phyloP scores from a whole-genome alignment of 2,888 invertebrate species.

The Aphidius colemani region DNA sequence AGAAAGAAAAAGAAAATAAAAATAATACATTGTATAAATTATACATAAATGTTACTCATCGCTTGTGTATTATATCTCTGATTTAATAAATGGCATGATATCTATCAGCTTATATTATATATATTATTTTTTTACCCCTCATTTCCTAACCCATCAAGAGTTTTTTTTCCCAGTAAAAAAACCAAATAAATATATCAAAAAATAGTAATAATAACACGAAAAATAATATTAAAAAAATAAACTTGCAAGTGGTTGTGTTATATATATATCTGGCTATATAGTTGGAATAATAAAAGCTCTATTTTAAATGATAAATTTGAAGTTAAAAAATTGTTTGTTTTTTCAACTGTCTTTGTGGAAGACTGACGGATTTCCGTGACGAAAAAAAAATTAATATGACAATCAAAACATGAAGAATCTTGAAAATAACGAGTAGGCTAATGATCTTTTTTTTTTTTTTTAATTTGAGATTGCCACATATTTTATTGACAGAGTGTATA shows the following conservation, averaged over 20 bases:
- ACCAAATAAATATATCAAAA: no score
- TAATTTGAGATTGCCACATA: conserved; percentile 12
- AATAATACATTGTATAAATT: conserved; percentile 57
- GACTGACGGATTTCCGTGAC: conserved; percentile 9
- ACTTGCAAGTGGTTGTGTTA: no score
- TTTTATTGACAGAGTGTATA: neutral
- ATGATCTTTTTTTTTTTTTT: conserved; percentile 1
- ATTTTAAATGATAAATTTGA: no score
- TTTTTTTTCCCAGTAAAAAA: neutral
- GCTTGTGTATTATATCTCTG: conserved; percentile 58
- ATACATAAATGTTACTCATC: conserved; percentile 59
- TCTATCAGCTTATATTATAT: conserved; percentile 3
- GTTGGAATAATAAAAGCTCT: no score
- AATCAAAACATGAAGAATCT: neutral
- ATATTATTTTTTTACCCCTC: neutral
- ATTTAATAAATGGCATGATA: conserved; percentile 56
- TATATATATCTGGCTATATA: no score
- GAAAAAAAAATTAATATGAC: conserved; percentile 13
- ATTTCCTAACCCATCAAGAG: neutral
- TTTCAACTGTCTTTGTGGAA: conserved; percentile 16
- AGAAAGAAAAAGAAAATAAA: neutral
- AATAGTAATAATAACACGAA: no score
- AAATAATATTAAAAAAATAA: no score
- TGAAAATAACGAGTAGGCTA: no score
- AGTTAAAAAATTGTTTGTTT: no score